Conservation (phyloP, 2,113 vertebrate species). For the Trematomus loennbergii region DNA sequence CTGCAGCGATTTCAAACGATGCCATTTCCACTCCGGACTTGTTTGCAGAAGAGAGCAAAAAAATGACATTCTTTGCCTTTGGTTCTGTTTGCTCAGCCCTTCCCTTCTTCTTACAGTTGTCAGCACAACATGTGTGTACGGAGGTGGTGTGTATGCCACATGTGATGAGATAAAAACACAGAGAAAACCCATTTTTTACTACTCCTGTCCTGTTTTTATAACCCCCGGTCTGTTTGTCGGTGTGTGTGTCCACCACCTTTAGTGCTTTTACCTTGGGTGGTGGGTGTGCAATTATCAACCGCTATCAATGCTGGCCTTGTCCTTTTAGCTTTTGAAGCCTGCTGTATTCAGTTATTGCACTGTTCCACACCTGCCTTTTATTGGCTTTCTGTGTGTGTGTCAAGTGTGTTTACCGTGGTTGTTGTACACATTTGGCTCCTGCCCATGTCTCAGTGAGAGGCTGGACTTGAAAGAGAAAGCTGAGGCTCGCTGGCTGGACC, state of each 20-base stretch:
- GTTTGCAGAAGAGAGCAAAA: slow-evolving; percentile 48
- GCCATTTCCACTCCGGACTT: slow-evolving; percentile 21
- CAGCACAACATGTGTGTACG: not conserved
- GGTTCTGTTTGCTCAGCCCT: slow-evolving; percentile 45
- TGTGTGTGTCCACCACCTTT: slow-evolving; percentile 32
- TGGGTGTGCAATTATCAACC: slow-evolving; percentile 48
- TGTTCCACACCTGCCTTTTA: slow-evolving; percentile 74
- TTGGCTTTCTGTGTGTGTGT: slow-evolving; percentile 46
- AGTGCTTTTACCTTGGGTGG: slow-evolving; percentile 46
- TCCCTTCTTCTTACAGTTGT: slow-evolving; percentile 42
- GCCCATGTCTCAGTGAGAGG: slow-evolving; percentile 38
- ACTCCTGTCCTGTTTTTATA: slow-evolving; percentile 37
- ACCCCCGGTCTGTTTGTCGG: slow-evolving; percentile 5
- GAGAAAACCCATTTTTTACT: slow-evolving; percentile 57
- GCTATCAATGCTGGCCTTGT: slow-evolving; percentile 66
- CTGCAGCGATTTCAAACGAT: slow-evolving; percentile 25
- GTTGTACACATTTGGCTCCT: slow-evolving; percentile 57
- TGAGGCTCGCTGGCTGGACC: slow-evolving; percentile 35
- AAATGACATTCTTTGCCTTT: slow-evolving; percentile 29
- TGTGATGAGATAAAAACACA: slow-evolving; percentile 38
- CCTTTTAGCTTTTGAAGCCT: slow-evolving; percentile 63
- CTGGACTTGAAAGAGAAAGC: slow-evolving; percentile 51
- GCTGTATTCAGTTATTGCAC: slow-evolving; percentile 58
- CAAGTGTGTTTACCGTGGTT: slow-evolving; percentile 45
- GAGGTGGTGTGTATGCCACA: slow-evolving; percentile 1